Evolutionary conservation across 2,113 vertebrate species (phyloP), one percentile per base, ranked within the genome.

Genomic region (Excalfactoria chinensis): DNA sequence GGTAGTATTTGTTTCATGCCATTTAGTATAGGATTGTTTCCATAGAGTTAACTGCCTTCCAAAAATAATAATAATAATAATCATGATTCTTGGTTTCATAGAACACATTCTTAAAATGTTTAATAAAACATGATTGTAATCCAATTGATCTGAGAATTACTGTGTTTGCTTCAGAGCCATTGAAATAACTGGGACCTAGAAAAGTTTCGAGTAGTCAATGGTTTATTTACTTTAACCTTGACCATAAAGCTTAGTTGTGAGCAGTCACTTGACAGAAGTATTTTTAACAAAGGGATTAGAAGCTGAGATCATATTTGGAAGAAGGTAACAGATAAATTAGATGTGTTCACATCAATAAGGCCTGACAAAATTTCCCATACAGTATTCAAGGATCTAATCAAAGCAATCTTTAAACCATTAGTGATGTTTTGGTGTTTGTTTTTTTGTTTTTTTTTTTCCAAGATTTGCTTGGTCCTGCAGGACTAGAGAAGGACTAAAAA

Each of bases 251-350:
- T 89, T 63, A 92, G 84, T 56, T 89, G 34, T 48, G 26, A 83
- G 15, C 34, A 85, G 63, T 62, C 74, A 35, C 5, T 76, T 30
- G n/a, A 84, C 40, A 74, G 15, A 60, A 78, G 14, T 34, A 93
- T 69, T 91, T 91, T 64, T 58, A 75, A 89, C 22, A 20, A 22
- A 20, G 11, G 32, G 40, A 89, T 89, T 85, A 67, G 74, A 14
- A 87, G 21, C 26, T 89, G 78, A 87, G 26, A 9, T 85, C 53
- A 49, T 76, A 76, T 73, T 93, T 95, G 63, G 55, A 80, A 85
- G 86, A 80, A 67, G 87, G 66, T 3, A 5, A 35, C 41, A 70
- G 55, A 82, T 53, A 87, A 78, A 56, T 53, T 64, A 76, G 26
- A 74, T n/a, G 13, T 15, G 2, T 86, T 90, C 81, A 73, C 77